Evolutionary conservation across 2,888 invertebrate genomes (phyloP).

Genomic region (Lithophane ornitopus): DNA sequence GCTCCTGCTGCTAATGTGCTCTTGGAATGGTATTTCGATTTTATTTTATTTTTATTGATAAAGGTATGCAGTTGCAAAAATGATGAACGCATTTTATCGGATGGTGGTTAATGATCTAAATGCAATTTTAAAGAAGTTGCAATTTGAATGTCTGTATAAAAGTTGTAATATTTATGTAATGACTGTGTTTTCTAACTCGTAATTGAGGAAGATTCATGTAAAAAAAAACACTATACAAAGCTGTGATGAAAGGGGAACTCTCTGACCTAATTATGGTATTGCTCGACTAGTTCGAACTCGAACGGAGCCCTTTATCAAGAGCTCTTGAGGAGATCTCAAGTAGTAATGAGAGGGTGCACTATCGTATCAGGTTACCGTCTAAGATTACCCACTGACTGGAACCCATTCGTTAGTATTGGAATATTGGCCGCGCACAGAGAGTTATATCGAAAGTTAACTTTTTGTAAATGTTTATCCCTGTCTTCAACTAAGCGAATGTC

Average conservation of each 20-base stretch:
- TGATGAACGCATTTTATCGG: neutral
- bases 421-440: no score
- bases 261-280: neutral
- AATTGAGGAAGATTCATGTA: neutral
- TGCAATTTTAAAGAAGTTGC: neutral
- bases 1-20: constrained; percentile 29
- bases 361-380: no score
- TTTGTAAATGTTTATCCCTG: neutral
- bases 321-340: neutral
- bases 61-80: constrained; percentile 2
- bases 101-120: neutral
- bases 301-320: neutral
- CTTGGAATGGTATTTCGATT: constrained; percentile 14
- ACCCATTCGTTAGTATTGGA: neutral
- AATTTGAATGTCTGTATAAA: neutral
- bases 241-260: neutral
- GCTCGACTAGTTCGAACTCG: neutral
- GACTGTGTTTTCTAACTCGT: neutral
- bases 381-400: neutral
- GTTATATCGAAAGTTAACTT: no score
- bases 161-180: neutral
- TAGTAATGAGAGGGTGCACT: neutral
- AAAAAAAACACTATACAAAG: no score
- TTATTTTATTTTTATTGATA: constrained; percentile 19
- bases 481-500: no score